phyloP scores from a whole-genome alignment of 2,113 vertebrate genomes.

The Pseudopodoces humilis region DNA sequence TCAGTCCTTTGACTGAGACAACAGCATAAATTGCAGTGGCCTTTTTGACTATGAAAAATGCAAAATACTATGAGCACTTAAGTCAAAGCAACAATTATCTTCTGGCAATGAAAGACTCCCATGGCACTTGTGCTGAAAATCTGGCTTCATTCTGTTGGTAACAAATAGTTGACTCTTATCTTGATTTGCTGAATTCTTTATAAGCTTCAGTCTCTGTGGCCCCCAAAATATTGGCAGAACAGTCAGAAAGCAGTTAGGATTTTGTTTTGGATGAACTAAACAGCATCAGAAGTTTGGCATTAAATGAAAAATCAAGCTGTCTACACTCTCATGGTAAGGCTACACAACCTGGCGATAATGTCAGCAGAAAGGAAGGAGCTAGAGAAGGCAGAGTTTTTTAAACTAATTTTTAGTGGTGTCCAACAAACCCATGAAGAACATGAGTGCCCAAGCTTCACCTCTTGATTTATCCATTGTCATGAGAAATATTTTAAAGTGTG shows the following conservation, averaged over 20 bases:
- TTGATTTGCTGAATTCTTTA: not conserved
- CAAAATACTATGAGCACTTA: not conserved
- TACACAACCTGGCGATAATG: not conserved
- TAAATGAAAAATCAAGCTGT: not conserved
- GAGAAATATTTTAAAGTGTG: not conserved
- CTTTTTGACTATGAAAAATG: not conserved
- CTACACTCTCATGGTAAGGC: not conserved
- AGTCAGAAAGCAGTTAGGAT: not conserved
- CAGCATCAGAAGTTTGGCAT: not conserved
- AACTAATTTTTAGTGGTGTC: not conserved
- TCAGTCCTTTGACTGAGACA: not conserved
- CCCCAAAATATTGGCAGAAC: not conserved
- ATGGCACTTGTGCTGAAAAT: constrained; percentile 8
- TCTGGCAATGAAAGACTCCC: constrained; percentile 28
- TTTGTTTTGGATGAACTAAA: not conserved
- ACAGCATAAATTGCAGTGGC: not conserved
- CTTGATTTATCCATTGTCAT: not conserved
- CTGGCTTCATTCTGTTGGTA: not conserved
- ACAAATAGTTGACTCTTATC: not conserved
- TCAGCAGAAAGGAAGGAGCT: not conserved
- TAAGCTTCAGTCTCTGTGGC: not conserved
- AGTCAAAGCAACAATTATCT: not conserved
- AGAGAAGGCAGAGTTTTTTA: not conserved
- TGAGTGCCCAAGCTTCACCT: not conserved
- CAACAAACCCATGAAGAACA: not conserved